Conservation (phyloP, 2,888 invertebrate species). For the Cephus nigrinus region DNA sequence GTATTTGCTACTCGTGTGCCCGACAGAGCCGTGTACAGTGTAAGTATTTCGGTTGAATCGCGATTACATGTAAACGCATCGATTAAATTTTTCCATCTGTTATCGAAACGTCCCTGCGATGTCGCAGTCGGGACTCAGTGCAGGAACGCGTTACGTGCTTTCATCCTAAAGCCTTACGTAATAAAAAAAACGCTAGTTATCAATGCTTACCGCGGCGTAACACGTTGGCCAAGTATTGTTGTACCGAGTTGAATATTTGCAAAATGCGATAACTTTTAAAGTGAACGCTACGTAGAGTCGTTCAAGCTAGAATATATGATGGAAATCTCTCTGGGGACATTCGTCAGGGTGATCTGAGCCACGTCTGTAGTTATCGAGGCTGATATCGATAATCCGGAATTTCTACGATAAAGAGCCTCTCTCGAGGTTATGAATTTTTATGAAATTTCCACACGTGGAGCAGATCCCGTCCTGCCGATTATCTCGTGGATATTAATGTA, state of each 20-base stretch:
- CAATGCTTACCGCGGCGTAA: conserved; percentile 42
- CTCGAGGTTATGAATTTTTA: not conserved
- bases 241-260: conserved; percentile 20
- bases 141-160: conserved; percentile 44
- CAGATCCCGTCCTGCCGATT: not conserved
- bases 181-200: conserved; percentile 40
- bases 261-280: conserved; percentile 12
- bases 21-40: not conserved
- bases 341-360: not conserved
- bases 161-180: conserved; percentile 57
- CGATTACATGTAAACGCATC: not conserved
- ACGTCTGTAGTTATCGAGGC: not conserved
- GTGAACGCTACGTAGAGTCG: not conserved
- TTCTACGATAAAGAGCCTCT: not conserved
- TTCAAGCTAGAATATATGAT: not conserved
- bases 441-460: not conserved
- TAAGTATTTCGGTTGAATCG: not conserved
- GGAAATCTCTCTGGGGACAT: not conserved
- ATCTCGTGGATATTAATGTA: conserved; percentile 8
- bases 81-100: not conserved
- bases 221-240: conserved; percentile 31
- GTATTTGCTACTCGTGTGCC: not conserved
- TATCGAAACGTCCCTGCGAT: not conserved
- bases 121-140: not conserved
- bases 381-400: too few relatives aligned